Conservation (phyloP, 2,888 invertebrate species). For the Himalopsyche kuldschensis region DNA sequence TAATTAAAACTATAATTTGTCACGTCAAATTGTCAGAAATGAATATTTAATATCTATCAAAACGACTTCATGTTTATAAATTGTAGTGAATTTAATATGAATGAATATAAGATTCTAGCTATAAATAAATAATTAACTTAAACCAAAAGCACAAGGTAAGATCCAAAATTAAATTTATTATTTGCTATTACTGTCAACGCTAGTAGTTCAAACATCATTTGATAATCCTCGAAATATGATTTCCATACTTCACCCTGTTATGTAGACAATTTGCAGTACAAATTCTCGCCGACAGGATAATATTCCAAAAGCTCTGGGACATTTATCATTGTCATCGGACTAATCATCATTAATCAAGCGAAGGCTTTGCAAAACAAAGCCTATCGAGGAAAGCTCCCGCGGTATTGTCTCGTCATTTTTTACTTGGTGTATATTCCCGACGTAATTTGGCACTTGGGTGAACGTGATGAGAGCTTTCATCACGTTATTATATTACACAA, state of each 20-base stretch:
- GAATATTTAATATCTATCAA: too few relatives aligned
- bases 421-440: neutral
- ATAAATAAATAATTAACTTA: too few relatives aligned
- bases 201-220: neutral
- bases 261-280: constrained; percentile 7
- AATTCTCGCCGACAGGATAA: constrained; percentile 1
- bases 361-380: constrained; percentile 13
- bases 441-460: neutral
- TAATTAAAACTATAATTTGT: too few relatives aligned
- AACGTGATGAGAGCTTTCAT: neutral
- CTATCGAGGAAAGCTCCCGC: constrained; percentile 3
- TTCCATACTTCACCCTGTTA: neutral
- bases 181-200: neutral
- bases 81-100: too few relatives aligned
- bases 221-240: neutral
- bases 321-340: constrained; percentile 20
- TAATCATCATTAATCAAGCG: constrained; percentile 24
- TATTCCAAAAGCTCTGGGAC: neutral
- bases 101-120: too few relatives aligned
- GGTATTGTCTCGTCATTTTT: neutral
- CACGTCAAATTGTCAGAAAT: too few relatives aligned
- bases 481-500: neutral
- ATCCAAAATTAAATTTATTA: neutral
- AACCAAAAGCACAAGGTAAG: neutral
- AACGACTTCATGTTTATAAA: too few relatives aligned